Evolutionary conservation across 2,113 vertebrate species (phyloP).

Genomic region (Ailuropoda melanoleuca): DNA sequence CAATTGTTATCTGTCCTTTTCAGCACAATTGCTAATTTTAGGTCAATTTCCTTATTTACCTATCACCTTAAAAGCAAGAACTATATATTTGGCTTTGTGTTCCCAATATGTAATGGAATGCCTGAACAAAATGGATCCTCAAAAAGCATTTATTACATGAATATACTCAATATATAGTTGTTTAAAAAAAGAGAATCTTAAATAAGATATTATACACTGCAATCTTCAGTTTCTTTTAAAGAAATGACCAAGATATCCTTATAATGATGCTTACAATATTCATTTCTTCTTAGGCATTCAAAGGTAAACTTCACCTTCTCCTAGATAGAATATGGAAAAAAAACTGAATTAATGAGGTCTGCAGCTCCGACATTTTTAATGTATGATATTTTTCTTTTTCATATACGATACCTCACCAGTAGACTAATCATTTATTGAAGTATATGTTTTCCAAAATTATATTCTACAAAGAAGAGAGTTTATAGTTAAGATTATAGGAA

Average conservation of each 20-base stretch:
- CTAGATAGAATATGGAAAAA: slow-evolving; percentile 79
- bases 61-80: not conserved
- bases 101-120: not conserved
- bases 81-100: not conserved
- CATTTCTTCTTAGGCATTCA: slow-evolving; percentile 82
- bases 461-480: not conserved
- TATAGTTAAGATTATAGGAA: not conserved
- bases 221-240: slow-evolving; percentile 62
- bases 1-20: not conserved
- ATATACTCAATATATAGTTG: not conserved
- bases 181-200: slow-evolving; percentile 44
- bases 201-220: slow-evolving; percentile 39
- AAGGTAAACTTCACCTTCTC: slow-evolving; percentile 82
- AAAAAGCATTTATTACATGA: not conserved
- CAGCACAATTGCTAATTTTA: not conserved
- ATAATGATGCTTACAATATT: slow-evolving; percentile 80
- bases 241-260: slow-evolving; percentile 68
- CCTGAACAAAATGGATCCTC: not conserved
- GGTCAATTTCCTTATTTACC: not conserved
- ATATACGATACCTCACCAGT: slow-evolving; percentile 15
- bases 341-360: slow-evolving; percentile 81
- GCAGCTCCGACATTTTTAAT: slow-evolving; percentile 42
- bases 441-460: not conserved
- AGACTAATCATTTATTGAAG: slow-evolving; percentile 17
- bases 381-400: slow-evolving; percentile 65